A percentile compares a stretch with the other conserved stretches of the same genome.
Conservation (phyloP, 2,888 invertebrate genomes). For the Rosalia funebris region DNA sequence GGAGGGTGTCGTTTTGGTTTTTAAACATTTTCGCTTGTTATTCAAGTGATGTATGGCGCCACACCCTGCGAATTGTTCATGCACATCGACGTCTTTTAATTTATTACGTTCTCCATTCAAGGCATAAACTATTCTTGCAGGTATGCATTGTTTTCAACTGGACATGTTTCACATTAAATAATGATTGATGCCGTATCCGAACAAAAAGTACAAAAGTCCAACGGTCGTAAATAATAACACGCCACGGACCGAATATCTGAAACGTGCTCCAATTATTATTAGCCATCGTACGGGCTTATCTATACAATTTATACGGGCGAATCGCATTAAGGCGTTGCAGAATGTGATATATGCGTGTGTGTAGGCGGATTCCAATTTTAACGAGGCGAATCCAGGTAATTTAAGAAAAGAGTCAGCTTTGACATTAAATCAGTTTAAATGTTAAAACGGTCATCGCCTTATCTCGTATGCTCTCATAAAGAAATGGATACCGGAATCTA, state of each 20-base stretch:
- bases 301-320: background rate
- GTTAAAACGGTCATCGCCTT: no score
- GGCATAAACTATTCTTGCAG: slow-evolving; percentile 17
- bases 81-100: slow-evolving; percentile 25
- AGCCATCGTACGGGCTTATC: background rate
- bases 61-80: slow-evolving; percentile 23
- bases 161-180: slow-evolving; percentile 26
- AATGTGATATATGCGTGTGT: background rate
- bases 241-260: slow-evolving; percentile 4
- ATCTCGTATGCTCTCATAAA: no score
- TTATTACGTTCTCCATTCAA: slow-evolving; percentile 21
- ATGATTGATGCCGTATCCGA: slow-evolving; percentile 9
- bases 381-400: no score
- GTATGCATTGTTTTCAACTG: slow-evolving; percentile 22
- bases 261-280: slow-evolving; percentile 5
- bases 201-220: slow-evolving; percentile 6
- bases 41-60: slow-evolving; percentile 15
- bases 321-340: background rate
- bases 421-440: no score
- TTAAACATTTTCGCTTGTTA: slow-evolving; percentile 11
- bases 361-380: no score
- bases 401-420: no score
- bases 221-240: background rate
- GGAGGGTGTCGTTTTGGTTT: background rate
- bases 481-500: no score